Evolutionary conservation across 2,797 vertebrate species (phyloP).

Genomic region (Catostomus latipinnis): DNA sequence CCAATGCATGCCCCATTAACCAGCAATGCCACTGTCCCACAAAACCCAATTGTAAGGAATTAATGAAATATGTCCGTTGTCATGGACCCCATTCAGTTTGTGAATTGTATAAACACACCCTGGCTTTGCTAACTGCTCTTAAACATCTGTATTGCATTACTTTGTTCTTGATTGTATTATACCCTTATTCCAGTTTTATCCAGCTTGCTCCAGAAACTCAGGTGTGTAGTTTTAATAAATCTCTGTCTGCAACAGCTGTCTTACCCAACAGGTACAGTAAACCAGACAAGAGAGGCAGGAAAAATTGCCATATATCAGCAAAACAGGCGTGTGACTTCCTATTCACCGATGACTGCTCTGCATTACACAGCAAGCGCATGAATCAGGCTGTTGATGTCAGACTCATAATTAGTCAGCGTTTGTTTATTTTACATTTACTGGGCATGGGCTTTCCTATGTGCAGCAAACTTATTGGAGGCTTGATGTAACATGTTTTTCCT

Average conservation of each 20-base stretch:
- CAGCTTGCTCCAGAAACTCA: conserved; percentile 4
- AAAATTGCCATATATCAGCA: neutral
- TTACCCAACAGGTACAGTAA: conserved; percentile 6
- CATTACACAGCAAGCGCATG: conserved; percentile 5
- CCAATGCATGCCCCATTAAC: too few relatives aligned
- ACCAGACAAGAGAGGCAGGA: conserved; percentile 15
- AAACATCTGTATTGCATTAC: neutral
- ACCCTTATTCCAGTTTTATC: conserved; percentile 6
- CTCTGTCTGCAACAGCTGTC: conserved; percentile 19
- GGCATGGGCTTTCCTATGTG: too few relatives aligned
- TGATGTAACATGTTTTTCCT: conserved; percentile 35
- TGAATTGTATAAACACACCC: neutral
- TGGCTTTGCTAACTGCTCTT: neutral
- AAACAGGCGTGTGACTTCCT: conserved; percentile 11
- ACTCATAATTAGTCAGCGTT: conserved; percentile 3
- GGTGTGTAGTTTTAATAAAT: neutral
- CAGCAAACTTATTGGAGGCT: neutral
- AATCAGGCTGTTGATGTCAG: conserved; percentile 1
- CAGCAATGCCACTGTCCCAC: neutral
- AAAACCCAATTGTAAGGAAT: neutral
- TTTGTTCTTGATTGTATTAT: neutral
- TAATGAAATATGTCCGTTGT: neutral
- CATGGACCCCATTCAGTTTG: neutral
- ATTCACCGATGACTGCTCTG: neutral
- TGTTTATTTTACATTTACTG: neutral